Evolutionary conservation across 2,113 vertebrate species (phyloP), one percentile per base, ranked within the genome.

Genomic region (Myotis lucifugus): DNA sequence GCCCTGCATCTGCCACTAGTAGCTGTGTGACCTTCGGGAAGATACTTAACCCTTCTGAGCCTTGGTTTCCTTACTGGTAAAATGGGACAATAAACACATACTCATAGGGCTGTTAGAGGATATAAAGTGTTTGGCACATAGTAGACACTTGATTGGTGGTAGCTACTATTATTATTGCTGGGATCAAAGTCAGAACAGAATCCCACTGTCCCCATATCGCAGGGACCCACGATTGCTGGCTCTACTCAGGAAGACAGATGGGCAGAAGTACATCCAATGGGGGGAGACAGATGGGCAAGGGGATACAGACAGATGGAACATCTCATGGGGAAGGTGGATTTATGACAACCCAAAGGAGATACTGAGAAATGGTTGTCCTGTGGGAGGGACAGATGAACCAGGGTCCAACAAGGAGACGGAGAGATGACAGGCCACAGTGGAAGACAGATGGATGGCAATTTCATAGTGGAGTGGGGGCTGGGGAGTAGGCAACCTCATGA

Each of bases 161-260:
- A 88, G 50, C 83, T 74, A 23, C 67, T 54, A 34, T 61, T 82
- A 77, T 82, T 40, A 40, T 78, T 87, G 59, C 67, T 69, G 56
- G 48, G 56, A 54, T 85, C 48, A 82, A 85, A 90, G 72, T 82
- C 59, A 61, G 85, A 79, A 46, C 13, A 92, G 89, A 85, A 64
- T 83, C 79, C 34, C 56, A 67, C 11, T 74, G 78, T 94, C 88
- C 27, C 59, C 27, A 13, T 27, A 37, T 42, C 74, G 82, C 85
- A 61, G 85, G 82, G 73, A 54, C 46, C 29, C 67, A 70, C 50
- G 13, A 32, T 61, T 32, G 52, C 82, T 83, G 50, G 77, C 72
- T 40, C 37, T 70, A 89, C 88, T 85, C 52, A 42, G 70, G 56
- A n/a, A 96, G 93, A 70, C 95, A 97, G 96, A 97, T 96, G 97